Evolutionary conservation across 2,888 invertebrate genomes (phyloP).

Genomic region (Nezara viridula): DNA sequence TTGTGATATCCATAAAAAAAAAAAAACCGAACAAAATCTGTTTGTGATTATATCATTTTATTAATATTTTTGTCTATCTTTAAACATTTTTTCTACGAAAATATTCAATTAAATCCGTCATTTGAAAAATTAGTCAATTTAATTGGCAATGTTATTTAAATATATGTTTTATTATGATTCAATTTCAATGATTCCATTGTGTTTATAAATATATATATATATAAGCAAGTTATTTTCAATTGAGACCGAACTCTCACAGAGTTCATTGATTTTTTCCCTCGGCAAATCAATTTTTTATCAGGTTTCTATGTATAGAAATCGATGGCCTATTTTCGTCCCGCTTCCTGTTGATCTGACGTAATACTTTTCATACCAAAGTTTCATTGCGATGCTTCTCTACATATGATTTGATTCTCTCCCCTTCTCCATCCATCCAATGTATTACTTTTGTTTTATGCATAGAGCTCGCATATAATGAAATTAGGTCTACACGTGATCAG

Average conservation of each 20-base stretch:
- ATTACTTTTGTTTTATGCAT: neutral
- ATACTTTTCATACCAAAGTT: neutral
- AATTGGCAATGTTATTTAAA: neutral
- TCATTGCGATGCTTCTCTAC: neutral
- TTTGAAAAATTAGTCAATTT: no score
- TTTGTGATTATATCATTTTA: no score
- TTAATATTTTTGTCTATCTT: no score
- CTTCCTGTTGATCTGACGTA: neutral
- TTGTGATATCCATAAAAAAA: no score
- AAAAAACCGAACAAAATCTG: no score
- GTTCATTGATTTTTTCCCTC: neutral
- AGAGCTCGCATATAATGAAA: no score
- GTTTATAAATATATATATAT: no score
- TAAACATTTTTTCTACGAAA: no score
- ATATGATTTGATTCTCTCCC: neutral
- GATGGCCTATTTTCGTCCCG: neutral
- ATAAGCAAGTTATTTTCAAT: neutral
- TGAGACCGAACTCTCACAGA: neutral
- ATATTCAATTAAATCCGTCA: no score
- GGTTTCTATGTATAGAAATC: neutral
- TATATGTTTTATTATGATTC: neutral
- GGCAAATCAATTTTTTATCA: neutral
- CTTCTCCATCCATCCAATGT: no score
- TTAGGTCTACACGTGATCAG: no score
- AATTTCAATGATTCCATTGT: no score